A percentile compares a stretch with the other conserved stretches of the same genome.
These are phyloP conservation scores for Balanococcus diminutus DNA, from an alignment of 2,888 invertebrate species.

Conservation along the genomic window DNA sequence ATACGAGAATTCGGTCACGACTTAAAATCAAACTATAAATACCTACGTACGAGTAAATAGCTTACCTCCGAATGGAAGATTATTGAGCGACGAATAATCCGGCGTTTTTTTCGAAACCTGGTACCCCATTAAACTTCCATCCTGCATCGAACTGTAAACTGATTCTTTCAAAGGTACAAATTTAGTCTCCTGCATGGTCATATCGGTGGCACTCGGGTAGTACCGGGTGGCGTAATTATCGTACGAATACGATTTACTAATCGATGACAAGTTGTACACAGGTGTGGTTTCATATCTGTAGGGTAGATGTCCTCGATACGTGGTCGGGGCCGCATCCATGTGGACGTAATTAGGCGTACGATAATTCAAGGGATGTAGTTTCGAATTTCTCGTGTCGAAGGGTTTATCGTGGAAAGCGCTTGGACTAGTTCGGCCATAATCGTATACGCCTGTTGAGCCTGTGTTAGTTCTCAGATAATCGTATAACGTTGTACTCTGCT, in stretches of 20 bases:
- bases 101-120: neutral
- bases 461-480: slow-evolving; percentile 40
- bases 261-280: neutral
- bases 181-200: neutral
- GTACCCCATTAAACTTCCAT: neutral
- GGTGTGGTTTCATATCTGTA: slow-evolving; percentile 48
- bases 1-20: neutral
- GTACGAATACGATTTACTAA: slow-evolving; percentile 11
- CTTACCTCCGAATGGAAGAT: neutral
- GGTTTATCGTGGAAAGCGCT: neutral
- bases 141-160: slow-evolving; percentile 3
- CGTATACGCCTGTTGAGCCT: neutral
- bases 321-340: slow-evolving; percentile 41
- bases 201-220: neutral
- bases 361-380: slow-evolving; percentile 32
- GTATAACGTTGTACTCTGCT: slow-evolving; percentile 44
- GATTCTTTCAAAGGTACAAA: slow-evolving; percentile 41
- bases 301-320: slow-evolving; percentile 55
- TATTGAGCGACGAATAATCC: neutral
- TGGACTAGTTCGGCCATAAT: neutral
- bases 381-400: slow-evolving; percentile 14
- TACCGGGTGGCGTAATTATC: slow-evolving; percentile 22
- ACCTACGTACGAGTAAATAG: neutral
- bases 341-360: slow-evolving; percentile 21
- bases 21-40: neutral